Percentiles rank a stretch among this genome's conserved stretches.
These are phyloP conservation scores for Hyperopisus bebe DNA, from an alignment of 2,113 vertebrate genomes.

Conservation along the genomic window DNA sequence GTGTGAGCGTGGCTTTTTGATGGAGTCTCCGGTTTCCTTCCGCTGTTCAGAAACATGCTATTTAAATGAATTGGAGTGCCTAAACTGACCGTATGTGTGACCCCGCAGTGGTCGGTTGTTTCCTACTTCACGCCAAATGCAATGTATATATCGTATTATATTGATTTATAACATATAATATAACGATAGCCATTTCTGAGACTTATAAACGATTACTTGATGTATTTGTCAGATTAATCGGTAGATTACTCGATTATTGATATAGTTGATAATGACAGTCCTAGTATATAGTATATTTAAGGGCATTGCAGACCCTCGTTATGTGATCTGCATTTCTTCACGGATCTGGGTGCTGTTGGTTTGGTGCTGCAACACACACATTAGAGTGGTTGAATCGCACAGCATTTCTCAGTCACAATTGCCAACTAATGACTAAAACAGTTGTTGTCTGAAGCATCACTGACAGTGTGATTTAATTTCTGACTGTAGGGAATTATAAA, in stretches of 20 bases:
- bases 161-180: too few relatives aligned
- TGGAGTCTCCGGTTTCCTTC: too few relatives aligned
- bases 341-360: not conserved
- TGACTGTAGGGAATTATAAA: not conserved
- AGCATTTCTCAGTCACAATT: not conserved
- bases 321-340: not conserved
- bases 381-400: not conserved
- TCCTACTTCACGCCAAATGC: too few relatives aligned
- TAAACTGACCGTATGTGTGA: too few relatives aligned
- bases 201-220: too few relatives aligned
- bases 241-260: not conserved
- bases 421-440: constrained; percentile 21
- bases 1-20: too few relatives aligned
- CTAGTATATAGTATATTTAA: not conserved
- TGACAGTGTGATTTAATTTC: constrained; percentile 32
- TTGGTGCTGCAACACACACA: not conserved
- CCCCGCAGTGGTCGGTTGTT: too few relatives aligned
- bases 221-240: not conserved
- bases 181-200: too few relatives aligned
- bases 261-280: not conserved
- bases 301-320: not conserved
- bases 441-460: constrained; percentile 21
- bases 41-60: too few relatives aligned
- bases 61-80: too few relatives aligned
- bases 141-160: too few relatives aligned